Evolutionary conservation across 2,113 vertebrate species (phyloP).

Genomic region (Acrocephalus arundinaceus): DNA sequence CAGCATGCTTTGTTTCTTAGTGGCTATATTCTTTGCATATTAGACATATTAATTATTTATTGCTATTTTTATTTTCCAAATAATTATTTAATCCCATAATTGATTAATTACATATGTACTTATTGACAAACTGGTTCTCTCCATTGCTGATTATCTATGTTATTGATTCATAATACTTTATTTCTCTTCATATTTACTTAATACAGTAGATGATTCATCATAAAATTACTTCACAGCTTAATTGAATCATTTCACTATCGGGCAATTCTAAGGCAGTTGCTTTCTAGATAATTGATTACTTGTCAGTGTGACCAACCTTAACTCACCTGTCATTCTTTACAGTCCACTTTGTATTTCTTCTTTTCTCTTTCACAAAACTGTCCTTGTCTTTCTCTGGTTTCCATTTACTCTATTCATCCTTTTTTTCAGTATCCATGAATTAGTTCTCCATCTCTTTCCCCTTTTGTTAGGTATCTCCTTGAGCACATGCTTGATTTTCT

Average conservation of each 20-base stretch:
- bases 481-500: neutral
- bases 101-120: neutral
- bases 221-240: slow-evolving; percentile 28
- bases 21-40: neutral
- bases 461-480: neutral
- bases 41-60: neutral
- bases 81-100: neutral
- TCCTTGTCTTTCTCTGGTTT: neutral
- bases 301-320: neutral
- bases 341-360: neutral
- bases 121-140: neutral
- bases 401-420: neutral
- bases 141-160: neutral
- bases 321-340: neutral
- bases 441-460: neutral
- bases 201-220: neutral
- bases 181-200: slow-evolving; percentile 24
- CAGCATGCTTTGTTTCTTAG: neutral
- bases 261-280: neutral
- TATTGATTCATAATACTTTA: slow-evolving; percentile 11
- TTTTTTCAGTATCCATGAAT: neutral
- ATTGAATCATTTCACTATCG: neutral
- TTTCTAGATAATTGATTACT: slow-evolving; percentile 10
- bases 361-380: neutral
- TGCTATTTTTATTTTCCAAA: neutral